Conservation (phyloP, 2,113 vertebrate species). For the Nipponia nippon region DNA sequence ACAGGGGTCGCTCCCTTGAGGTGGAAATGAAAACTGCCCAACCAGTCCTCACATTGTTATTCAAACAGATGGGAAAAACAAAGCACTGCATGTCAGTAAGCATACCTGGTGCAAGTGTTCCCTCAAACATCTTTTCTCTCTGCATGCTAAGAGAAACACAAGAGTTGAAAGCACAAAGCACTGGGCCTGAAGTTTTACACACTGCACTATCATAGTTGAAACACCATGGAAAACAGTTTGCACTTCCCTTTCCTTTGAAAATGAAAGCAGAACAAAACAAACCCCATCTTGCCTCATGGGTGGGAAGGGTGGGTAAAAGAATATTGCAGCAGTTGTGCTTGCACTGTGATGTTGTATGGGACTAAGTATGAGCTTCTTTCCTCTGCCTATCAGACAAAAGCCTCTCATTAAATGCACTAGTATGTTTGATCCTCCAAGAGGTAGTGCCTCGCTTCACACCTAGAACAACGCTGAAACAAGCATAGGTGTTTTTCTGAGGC, state of each 20-base stretch:
- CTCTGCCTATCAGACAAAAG: neutral
- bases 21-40: neutral
- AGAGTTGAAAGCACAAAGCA: neutral
- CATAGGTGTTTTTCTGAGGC: fast-evolving
- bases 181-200: neutral
- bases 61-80: neutral
- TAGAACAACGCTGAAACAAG: neutral
- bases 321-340: neutral
- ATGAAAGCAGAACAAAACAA: neutral
- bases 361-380: neutral
- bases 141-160: neutral
- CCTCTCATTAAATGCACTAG: neutral
- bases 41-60: neutral
- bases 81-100: neutral
- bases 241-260: neutral
- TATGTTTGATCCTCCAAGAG: neutral
- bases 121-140: neutral
- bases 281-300: neutral
- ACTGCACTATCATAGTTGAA: neutral
- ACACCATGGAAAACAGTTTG: neutral
- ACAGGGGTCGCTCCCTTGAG: neutral
- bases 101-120: neutral
- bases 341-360: too few species aligned
- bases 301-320: neutral
- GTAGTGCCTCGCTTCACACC: neutral